Conservation (phyloP, 2,113 vertebrate genomes). For the Ictalurus furcatus region DNA sequence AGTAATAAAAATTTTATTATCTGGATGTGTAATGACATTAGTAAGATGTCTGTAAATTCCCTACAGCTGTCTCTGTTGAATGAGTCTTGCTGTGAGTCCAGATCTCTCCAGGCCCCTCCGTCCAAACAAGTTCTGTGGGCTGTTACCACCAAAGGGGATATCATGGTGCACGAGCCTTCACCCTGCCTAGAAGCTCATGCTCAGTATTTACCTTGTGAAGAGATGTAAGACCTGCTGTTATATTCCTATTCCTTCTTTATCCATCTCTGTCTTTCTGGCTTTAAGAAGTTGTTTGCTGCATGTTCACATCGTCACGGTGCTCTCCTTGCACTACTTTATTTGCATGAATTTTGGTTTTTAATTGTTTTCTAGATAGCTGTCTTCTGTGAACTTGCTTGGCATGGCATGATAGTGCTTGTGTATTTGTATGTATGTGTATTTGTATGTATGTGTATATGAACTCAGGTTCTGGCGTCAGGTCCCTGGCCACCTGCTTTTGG, state of each 20-base stretch:
- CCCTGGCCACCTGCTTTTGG: slow-evolving; percentile 86
- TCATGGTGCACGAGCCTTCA: slow-evolving; percentile 91
- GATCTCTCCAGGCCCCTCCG: slow-evolving; percentile 78
- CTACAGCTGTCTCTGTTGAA: slow-evolving; percentile 85
- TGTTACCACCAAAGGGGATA: slow-evolving; percentile 89
- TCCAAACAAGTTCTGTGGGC: slow-evolving; percentile 93
- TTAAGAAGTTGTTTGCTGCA: slow-evolving; percentile 6
- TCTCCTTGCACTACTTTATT: neutral
- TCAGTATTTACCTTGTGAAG: slow-evolving; percentile 80
- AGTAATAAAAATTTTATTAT: slow-evolving; percentile 10
- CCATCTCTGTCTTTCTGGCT: neutral
- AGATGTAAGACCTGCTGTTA: slow-evolving; percentile 81
- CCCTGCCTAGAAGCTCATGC: slow-evolving; percentile 77
- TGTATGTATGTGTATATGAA: slow-evolving; percentile 54
- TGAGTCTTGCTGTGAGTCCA: slow-evolving; percentile 86
- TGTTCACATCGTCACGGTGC: neutral
- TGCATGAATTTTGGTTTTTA: neutral
- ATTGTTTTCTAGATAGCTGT: neutral
- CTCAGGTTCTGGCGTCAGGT: slow-evolving; percentile 96
- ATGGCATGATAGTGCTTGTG: slow-evolving; percentile 33
- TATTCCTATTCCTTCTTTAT: neutral
- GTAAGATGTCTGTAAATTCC: slow-evolving; percentile 5
- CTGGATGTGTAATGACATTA: slow-evolving; percentile 5
- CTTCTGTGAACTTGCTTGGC: slow-evolving; percentile 24
- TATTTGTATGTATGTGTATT: slow-evolving; percentile 36